A percentile compares a stretch with the other conserved stretches of the same genome.
Conservation (phyloP, 2,888 invertebrate species). For the Tipula helvola region DNA sequence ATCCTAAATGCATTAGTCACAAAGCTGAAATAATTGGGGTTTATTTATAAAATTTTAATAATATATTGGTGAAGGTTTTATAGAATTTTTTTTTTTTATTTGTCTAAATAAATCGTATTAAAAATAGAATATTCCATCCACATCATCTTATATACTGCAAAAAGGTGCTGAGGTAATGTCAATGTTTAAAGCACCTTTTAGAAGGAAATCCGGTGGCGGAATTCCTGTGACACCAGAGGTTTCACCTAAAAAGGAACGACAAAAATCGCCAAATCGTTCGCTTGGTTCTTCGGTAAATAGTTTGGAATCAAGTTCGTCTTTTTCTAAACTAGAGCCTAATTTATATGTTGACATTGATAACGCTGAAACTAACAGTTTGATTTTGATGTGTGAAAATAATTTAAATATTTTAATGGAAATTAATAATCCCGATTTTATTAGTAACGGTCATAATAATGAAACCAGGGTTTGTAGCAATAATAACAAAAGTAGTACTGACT, state of each 20-base stretch:
- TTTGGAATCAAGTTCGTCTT: constrained; percentile 15
- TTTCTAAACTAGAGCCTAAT: constrained; percentile 4
- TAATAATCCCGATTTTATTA: background rate
- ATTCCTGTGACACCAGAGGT: constrained; percentile 25
- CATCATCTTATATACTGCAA: constrained; percentile 20
- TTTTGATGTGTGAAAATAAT: constrained; percentile 11
- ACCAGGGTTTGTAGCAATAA: background rate
- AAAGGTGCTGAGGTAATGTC: constrained; percentile 34
- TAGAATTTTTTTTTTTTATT: background rate
- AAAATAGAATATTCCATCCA: background rate
- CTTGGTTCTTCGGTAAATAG: constrained; percentile 36
- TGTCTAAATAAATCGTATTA: background rate
- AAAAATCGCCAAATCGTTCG: constrained; percentile 22
- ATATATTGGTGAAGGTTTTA: background rate
- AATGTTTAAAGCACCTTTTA: constrained; percentile 28
- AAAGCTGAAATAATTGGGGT: background rate
- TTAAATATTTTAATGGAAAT: constrained; percentile 11
- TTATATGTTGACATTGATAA: constrained; percentile 9
- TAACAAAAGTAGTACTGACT: background rate
- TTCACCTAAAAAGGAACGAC: constrained; percentile 22
- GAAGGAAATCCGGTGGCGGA: constrained; percentile 25
- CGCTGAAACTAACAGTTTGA: constrained; percentile 10
- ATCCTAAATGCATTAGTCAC: background rate
- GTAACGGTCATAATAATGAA: background rate
- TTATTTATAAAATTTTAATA: background rate